A percentile compares a stretch with the other conserved stretches of the same genome.
phyloP scores from a whole-genome alignment of 1,140 invertebrate genomes.

The Polypedilum vanderplanki region DNA sequence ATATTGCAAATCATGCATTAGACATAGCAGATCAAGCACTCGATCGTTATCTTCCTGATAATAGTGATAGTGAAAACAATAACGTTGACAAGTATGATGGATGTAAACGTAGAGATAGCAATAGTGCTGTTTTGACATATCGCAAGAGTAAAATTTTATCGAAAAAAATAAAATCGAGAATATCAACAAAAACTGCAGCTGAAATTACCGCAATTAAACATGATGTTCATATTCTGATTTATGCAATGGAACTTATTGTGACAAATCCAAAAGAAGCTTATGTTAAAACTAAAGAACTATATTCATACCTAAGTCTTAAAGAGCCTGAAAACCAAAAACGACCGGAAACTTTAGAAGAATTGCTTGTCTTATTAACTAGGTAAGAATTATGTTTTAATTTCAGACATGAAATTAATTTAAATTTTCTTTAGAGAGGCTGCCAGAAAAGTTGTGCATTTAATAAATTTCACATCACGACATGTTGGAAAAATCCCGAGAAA shows the following conservation, averaged over 20 bases:
- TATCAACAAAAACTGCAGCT: constrained; percentile 63
- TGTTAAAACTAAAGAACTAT: constrained; percentile 62
- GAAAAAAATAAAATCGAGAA: constrained; percentile 57
- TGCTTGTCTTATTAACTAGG: constrained; percentile 56
- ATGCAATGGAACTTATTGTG: constrained; percentile 64
- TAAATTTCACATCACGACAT: constrained; percentile 56
- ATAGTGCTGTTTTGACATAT: constrained; percentile 54
- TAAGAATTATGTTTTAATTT: not conserved
- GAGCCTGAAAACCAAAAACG: constrained; percentile 76
- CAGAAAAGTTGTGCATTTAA: constrained; percentile 63
- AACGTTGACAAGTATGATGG: constrained; percentile 38
- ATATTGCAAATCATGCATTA: constrained; percentile 61
- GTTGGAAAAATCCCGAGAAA: constrained; percentile 53
- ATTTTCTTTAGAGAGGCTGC: constrained; percentile 61
- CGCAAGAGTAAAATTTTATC: constrained; percentile 66
- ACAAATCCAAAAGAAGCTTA: constrained; percentile 68
- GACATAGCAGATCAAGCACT: constrained; percentile 70
- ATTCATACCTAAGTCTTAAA: constrained; percentile 59
- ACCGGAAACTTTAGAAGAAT: constrained; percentile 64
- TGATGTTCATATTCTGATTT: constrained; percentile 65
- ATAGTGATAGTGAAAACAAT: constrained; percentile 52
- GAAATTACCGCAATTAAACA: constrained; percentile 70
- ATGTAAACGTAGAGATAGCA: constrained; percentile 33
- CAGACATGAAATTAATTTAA: not conserved
- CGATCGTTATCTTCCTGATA: constrained; percentile 66